A percentile compares a stretch with the other conserved stretches of the same genome.
phyloP scores from a whole-genome alignment of 2,113 vertebrate species.

The Leuciscus idus region DNA sequence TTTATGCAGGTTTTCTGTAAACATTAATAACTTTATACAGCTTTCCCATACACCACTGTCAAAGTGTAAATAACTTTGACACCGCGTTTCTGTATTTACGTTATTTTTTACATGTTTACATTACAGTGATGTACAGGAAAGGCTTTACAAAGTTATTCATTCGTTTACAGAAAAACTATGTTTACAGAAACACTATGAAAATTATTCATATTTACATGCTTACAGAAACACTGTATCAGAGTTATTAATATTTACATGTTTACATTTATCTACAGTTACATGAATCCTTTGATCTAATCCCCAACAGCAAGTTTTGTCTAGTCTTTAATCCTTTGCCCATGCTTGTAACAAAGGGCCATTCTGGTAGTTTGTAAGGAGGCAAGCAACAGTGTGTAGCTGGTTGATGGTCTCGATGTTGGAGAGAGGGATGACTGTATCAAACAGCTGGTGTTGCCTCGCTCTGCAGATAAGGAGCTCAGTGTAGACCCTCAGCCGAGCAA shows the following conservation, averaged over 20 bases:
- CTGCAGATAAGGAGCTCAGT: slow-evolving; percentile 16
- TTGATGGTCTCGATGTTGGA: slow-evolving; percentile 34
- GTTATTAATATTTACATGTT: background rate
- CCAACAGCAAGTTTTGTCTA: background rate
- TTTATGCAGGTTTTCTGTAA: background rate
- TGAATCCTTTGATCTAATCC: background rate
- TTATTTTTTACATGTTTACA: background rate
- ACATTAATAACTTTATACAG: background rate
- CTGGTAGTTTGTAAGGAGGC: slow-evolving; percentile 48
- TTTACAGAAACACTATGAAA: background rate
- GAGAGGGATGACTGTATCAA: slow-evolving; percentile 37
- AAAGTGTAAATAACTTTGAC: background rate
- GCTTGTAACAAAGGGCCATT: slow-evolving; percentile 46
- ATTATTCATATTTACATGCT: background rate
- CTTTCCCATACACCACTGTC: too few species aligned
- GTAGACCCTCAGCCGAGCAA: slow-evolving; percentile 19
- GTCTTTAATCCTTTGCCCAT: slow-evolving; percentile 36
- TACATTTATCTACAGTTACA: background rate
- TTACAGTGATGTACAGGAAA: background rate
- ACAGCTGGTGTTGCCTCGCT: slow-evolving; percentile 48
- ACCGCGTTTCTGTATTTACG: background rate
- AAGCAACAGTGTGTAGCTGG: slow-evolving; percentile 42
- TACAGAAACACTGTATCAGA: background rate
- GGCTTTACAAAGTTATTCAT: too few species aligned
- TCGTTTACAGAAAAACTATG: background rate